phyloP scores from a whole-genome alignment of 2,888 invertebrate species.

The Mantis religiosa region DNA sequence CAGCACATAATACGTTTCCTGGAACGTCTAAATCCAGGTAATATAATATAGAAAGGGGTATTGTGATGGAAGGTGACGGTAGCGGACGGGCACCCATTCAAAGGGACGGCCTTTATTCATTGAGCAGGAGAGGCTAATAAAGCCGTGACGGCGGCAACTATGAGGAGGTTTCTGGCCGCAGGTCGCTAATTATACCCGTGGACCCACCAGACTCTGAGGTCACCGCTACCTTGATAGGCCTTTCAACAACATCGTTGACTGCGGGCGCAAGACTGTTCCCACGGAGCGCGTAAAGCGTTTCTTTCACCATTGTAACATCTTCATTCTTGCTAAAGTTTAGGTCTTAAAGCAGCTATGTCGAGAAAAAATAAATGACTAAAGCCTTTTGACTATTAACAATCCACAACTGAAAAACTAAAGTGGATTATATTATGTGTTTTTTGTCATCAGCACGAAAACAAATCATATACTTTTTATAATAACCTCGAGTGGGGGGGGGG shows the following conservation, averaged over 20 bases:
- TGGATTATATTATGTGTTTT: no score
- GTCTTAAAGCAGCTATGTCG: no score
- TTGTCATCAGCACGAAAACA: no score
- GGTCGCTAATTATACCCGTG: not conserved
- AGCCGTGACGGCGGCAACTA: conserved; percentile 3
- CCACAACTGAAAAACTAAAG: no score
- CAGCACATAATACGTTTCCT: conserved; percentile 3
- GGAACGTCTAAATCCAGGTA: conserved; percentile 4
- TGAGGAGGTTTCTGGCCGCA: not conserved
- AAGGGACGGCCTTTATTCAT: not conserved
- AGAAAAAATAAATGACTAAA: no score
- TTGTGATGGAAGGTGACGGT: conserved; percentile 1
- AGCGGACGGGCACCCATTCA: conserved; percentile 1
- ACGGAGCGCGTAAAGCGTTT: not conserved
- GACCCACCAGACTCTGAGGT: not conserved
- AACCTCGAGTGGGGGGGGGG: no score
- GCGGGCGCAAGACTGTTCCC: not conserved
- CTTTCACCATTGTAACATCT: not conserved
- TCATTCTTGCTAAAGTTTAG: no score
- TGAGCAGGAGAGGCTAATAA: conserved; percentile 5
- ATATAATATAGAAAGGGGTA: not conserved
- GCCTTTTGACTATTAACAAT: no score
- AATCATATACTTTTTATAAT: no score
- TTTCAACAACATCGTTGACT: not conserved
- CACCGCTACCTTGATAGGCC: not conserved